Percentiles rank a stretch among this genome's conserved stretches.
Conservation (phyloP, 2,888 invertebrate species). For the Drosophila meridionalis region DNA sequence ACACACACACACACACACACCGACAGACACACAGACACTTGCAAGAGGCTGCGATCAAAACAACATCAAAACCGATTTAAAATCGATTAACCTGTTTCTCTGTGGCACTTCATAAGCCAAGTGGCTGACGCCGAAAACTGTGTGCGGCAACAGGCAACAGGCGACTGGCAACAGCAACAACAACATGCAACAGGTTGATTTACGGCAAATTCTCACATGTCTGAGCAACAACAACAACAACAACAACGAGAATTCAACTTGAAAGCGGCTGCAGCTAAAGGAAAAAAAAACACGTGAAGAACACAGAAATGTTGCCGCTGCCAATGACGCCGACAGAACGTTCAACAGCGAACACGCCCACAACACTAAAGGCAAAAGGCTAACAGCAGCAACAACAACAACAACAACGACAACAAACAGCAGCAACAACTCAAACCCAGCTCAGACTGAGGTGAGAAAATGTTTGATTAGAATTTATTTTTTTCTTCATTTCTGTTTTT, state of each 20-base stretch:
- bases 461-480: slow-evolving; percentile 73
- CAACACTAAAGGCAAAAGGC: slow-evolving; percentile 53
- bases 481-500: background rate
- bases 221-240: slow-evolving; percentile 65
- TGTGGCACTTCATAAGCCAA: slow-evolving; percentile 74
- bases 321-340: slow-evolving; percentile 81
- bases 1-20: slow-evolving; percentile 32
- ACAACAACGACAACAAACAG: slow-evolving; percentile 23
- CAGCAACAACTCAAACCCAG: slow-evolving; percentile 27
- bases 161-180: slow-evolving; percentile 48
- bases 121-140: slow-evolving; percentile 65
- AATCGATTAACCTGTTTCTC: slow-evolving; percentile 81
- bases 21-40: slow-evolving; percentile 10
- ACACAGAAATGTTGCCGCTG: slow-evolving; percentile 70
- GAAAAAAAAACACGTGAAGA: slow-evolving; percentile 52
- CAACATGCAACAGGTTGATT: slow-evolving; percentile 77
- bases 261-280: slow-evolving; percentile 64
- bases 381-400: slow-evolving; percentile 40
- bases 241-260: slow-evolving; percentile 48
- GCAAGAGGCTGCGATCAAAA: slow-evolving; percentile 68
- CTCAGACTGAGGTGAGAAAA: slow-evolving; percentile 74
- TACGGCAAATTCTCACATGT: slow-evolving; percentile 79
- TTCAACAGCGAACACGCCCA: slow-evolving; percentile 82
- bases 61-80: slow-evolving; percentile 80
- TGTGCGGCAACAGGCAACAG: slow-evolving; percentile 55